Base-by-base conservation (phyloP, 2,888 invertebrate genomes). In the Altica lythri region DNA sequence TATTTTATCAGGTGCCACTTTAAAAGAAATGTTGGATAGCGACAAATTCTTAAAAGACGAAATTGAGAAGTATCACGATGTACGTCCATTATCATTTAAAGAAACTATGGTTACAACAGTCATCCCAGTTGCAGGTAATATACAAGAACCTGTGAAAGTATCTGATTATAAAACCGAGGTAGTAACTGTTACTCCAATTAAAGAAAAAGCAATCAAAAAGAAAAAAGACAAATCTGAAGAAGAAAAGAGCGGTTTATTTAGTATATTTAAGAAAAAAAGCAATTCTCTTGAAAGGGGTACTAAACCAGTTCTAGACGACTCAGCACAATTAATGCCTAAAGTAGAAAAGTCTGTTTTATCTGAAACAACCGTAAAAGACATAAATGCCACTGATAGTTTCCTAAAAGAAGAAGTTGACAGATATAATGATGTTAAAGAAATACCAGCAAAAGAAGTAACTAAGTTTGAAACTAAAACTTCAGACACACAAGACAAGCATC, bases 331-430 rank as follows among this genome's bases (percentile, higher is more conserved):
- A n/a, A n/a, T n/a, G n/a, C n/a, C n/a, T n/a, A n/a, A n/a, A n/a
- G n/a, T 17, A 44, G 17, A 27, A 37, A 32, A 40, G 35, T 16
- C 48, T 5, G 17, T 17, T n/a, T 9, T 44, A 29, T 35, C 35
- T 4, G 46, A 14, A 10, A 16, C 13, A n/a, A 10, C 17, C 13
- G 4, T 46, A 1, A 22, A 34, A 46, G 12, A 35, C 5, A 46
- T 46, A 10, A 13, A 16, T 6, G 43, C 42, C 9, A 49, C 14
- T 46, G 50, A 55, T 25, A 25, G 16, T 0, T 70, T 69, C 43
- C 22, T 70, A 6, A 53, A 58, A 38, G 54, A 61, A 13, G 68
- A 71, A 62, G 48, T 70, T 43, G 57, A 57, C 10, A 57, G 55
- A 32, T 60, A 62, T 42, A 54, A 64, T 19, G 64, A 65, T 55